phyloP scores from a whole-genome alignment of 2,113 vertebrate species.

The Paramormyrops kingsleyae region DNA sequence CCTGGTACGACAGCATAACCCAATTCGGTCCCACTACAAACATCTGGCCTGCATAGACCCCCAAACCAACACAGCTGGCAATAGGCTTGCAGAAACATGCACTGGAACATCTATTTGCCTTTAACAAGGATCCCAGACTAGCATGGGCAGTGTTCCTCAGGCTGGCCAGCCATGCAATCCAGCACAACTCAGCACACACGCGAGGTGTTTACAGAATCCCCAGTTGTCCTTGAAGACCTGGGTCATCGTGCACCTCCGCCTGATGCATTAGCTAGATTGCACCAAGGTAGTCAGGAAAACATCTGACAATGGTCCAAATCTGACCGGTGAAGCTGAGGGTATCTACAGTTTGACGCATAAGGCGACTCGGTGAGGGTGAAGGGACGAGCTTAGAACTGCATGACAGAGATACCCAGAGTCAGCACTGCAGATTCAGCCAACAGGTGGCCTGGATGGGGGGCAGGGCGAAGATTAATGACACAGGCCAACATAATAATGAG shows the following conservation, averaged over 20 bases:
- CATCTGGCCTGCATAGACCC: not conserved
- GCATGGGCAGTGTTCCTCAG: not conserved
- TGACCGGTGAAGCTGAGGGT: not conserved
- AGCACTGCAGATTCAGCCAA: not conserved
- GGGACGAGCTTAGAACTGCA: not conserved
- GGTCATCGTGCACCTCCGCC: not conserved
- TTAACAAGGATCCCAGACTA: not conserved
- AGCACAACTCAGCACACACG: not conserved
- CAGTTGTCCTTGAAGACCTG: not conserved
- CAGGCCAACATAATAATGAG: not conserved
- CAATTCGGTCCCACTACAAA: not conserved
- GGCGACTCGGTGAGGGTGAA: not conserved
- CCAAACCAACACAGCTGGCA: not conserved
- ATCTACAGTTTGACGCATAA: not conserved
- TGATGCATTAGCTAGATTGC: constrained; percentile 9
- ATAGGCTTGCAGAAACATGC: not conserved
- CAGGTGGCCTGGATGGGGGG: not conserved
- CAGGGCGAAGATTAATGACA: not conserved
- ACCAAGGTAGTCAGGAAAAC: not conserved
- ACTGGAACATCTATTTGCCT: not conserved
- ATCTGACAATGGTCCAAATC: not conserved
- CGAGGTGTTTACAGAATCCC: not conserved
- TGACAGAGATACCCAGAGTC: not conserved
- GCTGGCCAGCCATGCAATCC: not conserved
- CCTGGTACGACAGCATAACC: not conserved